These are phyloP conservation scores for Drosophila carrolli DNA, from an alignment of 1,140 invertebrate genomes.

Conservation along the genomic window DNA sequence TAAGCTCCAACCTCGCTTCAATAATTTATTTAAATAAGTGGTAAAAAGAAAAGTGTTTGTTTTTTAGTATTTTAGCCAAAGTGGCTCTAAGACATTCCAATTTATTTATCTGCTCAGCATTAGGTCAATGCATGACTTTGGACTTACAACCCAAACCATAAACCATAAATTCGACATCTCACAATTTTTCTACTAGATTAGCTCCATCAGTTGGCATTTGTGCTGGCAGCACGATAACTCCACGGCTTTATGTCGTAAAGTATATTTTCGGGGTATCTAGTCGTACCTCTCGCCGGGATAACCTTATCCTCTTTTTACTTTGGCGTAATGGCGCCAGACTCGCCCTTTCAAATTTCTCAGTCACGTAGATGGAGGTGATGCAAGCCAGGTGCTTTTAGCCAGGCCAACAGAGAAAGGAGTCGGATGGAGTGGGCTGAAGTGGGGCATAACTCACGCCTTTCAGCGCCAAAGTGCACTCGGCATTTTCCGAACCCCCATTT, in stretches of 20 bases:
- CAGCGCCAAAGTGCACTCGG: slow-evolving; percentile 69
- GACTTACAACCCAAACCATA: neutral
- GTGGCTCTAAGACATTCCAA: neutral
- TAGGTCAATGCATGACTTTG: neutral
- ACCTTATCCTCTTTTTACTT: slow-evolving; percentile 10
- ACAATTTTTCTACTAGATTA: slow-evolving; percentile 34
- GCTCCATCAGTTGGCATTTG: slow-evolving; percentile 45
- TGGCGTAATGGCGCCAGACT: slow-evolving; percentile 29
- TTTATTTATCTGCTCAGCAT: neutral
- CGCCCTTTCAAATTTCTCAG: slow-evolving; percentile 11
- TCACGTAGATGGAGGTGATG: slow-evolving; percentile 44
- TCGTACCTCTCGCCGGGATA: slow-evolving; percentile 12
- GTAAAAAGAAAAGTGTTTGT: too few species aligned
- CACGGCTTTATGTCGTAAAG: slow-evolving; percentile 52
- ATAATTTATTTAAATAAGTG: too few species aligned
- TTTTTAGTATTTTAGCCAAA: neutral
- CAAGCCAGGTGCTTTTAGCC: slow-evolving; percentile 10
- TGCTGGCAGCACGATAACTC: slow-evolving; percentile 34
- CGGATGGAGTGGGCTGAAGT: slow-evolving; percentile 11
- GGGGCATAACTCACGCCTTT: slow-evolving; percentile 68
- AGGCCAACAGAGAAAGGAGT: neutral
- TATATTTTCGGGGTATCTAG: slow-evolving; percentile 37
- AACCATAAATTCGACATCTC: slow-evolving; percentile 15
- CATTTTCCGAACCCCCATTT: neutral
- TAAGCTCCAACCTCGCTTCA: too few species aligned